Percentiles rank a stretch among this genome's conserved stretches.
Conservation (phyloP, 1,140 invertebrate genomes). For the Potamilus streckersoni region DNA sequence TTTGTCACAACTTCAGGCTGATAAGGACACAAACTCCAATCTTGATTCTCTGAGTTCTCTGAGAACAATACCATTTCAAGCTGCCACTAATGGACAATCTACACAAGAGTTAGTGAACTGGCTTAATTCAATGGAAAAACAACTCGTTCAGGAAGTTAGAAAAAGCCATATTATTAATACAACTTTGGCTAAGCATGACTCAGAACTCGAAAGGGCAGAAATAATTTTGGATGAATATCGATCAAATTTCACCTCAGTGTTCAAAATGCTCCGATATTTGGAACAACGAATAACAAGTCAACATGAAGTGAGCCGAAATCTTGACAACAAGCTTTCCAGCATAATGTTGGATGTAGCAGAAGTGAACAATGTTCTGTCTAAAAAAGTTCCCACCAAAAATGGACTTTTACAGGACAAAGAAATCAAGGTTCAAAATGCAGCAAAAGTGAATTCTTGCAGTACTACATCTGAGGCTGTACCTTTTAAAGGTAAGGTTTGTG, state of each 20-base stretch:
- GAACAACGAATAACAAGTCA: slow-evolving; percentile 48
- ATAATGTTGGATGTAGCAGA: slow-evolving; percentile 60
- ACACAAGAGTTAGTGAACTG: slow-evolving; percentile 20
- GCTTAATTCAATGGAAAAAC: slow-evolving; percentile 49
- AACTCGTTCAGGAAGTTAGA: slow-evolving; percentile 51
- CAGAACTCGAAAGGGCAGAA: slow-evolving; percentile 40
- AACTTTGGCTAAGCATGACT: slow-evolving; percentile 51
- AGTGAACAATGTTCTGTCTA: slow-evolving; percentile 57
- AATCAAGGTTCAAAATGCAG: slow-evolving; percentile 53
- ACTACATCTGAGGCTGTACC: slow-evolving; percentile 32
- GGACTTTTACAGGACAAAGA: slow-evolving; percentile 32
- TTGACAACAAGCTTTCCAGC: slow-evolving; percentile 61
- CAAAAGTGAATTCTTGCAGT: slow-evolving; percentile 39
- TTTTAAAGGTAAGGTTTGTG: slow-evolving; percentile 48
- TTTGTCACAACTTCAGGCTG: slow-evolving; percentile 17
- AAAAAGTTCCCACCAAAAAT: slow-evolving; percentile 34
- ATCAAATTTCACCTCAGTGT: slow-evolving; percentile 53
- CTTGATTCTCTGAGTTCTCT: slow-evolving; percentile 4
- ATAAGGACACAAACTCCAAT: slow-evolving; percentile 5
- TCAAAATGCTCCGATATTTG: slow-evolving; percentile 52
- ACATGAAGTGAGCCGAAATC: slow-evolving; percentile 43
- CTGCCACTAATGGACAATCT: neutral
- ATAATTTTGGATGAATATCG: slow-evolving; percentile 40
- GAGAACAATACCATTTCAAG: slow-evolving; percentile 3
- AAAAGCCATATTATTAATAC: slow-evolving; percentile 52